These are phyloP conservation scores for Clostera curtula DNA, from an alignment of 2,888 invertebrate genomes.

Conservation along the genomic window DNA sequence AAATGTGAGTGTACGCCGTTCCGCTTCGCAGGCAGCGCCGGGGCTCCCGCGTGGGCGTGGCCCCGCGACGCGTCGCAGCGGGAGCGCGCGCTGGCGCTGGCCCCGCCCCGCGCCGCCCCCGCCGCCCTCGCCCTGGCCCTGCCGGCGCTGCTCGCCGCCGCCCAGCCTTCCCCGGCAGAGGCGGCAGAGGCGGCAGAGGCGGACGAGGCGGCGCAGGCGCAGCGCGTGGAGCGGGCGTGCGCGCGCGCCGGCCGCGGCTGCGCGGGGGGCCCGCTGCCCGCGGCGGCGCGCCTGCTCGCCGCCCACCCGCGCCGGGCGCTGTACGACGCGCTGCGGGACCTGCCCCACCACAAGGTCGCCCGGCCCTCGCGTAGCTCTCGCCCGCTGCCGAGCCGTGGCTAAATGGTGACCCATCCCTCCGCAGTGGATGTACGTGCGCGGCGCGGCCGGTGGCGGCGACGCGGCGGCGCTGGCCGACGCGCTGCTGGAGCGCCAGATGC, in stretches of 20 bases:
- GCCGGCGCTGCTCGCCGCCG: slow-evolving; percentile 18
- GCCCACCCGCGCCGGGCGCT: slow-evolving; percentile 15
- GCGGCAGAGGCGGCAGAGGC: slow-evolving; percentile 10
- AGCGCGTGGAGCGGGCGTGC: slow-evolving; percentile 20
- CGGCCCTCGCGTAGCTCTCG: slow-evolving; percentile 20
- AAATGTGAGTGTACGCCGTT: slow-evolving; percentile 15
- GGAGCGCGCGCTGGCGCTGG: slow-evolving; percentile 12
- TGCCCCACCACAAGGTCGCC: slow-evolving; percentile 18
- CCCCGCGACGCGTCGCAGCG: slow-evolving; percentile 10
- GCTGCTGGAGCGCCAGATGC: slow-evolving; percentile 82
- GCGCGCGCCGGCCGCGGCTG: slow-evolving; percentile 18
- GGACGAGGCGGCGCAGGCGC: slow-evolving; percentile 19
- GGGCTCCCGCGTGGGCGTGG: slow-evolving; percentile 27
- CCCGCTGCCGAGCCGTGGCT: slow-evolving; percentile 53
- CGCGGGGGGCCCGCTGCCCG: slow-evolving; percentile 21
- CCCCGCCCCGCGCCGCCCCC: slow-evolving; percentile 16
- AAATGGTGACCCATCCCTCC: neutral
- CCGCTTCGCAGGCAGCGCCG: slow-evolving; percentile 20
- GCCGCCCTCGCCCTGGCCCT: slow-evolving; percentile 20
- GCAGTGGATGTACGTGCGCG: slow-evolving; percentile 42
- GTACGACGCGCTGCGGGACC: slow-evolving; percentile 21
- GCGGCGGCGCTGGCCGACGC: slow-evolving; percentile 82
- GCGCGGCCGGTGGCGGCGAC: slow-evolving; percentile 59
- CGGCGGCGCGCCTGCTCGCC: slow-evolving; percentile 8
- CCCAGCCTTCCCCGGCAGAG: slow-evolving; percentile 17